These are phyloP conservation scores for Lithosia quadra DNA, from an alignment of 2,888 invertebrate genomes.

Conservation along the genomic window DNA sequence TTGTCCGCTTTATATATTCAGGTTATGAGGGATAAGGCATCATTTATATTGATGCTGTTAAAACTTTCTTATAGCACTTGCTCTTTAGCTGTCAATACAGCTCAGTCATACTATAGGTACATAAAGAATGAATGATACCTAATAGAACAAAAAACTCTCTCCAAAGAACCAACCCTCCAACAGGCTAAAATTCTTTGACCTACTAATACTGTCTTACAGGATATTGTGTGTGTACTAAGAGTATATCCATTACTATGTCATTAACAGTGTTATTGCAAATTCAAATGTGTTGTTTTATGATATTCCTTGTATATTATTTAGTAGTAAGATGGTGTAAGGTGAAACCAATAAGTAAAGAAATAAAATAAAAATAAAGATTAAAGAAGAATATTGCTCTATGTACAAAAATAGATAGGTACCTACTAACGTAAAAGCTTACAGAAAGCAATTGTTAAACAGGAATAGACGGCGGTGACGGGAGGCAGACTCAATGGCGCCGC, in stretches of 20 bases:
- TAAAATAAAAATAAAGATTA: not conserved
- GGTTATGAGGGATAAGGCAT: constrained; percentile 2
- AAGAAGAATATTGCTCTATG: not conserved
- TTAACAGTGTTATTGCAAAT: not conserved
- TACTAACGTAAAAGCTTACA: constrained; percentile 38
- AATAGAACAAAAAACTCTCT: too few species aligned
- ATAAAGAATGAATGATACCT: not conserved
- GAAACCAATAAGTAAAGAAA: too few species aligned
- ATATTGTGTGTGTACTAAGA: not conserved
- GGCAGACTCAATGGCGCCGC: constrained; percentile 76
- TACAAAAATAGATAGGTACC: constrained; percentile 30
- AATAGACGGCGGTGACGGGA: constrained; percentile 61
- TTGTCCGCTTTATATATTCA: constrained; percentile 4
- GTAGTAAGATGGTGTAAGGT: too few species aligned
- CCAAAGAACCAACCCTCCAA: not conserved
- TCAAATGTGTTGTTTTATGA: not conserved
- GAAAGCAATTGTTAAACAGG: constrained; percentile 56
- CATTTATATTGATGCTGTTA: not conserved
- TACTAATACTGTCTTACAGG: not conserved
- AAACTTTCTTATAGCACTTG: not conserved
- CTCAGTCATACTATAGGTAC: not conserved
- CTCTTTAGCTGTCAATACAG: not conserved
- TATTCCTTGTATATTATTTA: not conserved
- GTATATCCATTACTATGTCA: not conserved
- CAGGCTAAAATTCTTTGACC: not conserved